phyloP scores from a whole-genome alignment of 2,797 vertebrate species.

The Phrynocephalus vlangalii region DNA sequence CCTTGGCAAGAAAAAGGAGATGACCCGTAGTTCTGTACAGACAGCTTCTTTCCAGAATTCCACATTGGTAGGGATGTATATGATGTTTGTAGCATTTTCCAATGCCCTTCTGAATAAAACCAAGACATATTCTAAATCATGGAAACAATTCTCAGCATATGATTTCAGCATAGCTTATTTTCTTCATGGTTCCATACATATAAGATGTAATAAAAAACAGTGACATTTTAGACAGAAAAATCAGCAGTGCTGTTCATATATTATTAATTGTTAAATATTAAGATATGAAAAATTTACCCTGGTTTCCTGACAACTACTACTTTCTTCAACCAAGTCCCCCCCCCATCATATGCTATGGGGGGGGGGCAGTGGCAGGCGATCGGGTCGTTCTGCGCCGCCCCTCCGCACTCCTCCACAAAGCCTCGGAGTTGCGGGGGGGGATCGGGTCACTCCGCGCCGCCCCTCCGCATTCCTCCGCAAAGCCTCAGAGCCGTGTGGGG shows the following conservation, averaged over 20 bases:
- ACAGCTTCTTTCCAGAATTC: slow-evolving; percentile 61
- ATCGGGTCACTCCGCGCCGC: too few species aligned
- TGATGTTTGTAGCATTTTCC: slow-evolving; percentile 21
- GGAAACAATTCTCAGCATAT: slow-evolving; percentile 12
- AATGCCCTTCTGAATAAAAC: slow-evolving; percentile 46
- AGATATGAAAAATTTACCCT: slow-evolving; percentile 67
- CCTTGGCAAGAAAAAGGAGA: slow-evolving; percentile 68
- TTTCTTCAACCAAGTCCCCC: slow-evolving; percentile 52
- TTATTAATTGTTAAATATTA: slow-evolving; percentile 66
- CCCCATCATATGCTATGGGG: neutral
- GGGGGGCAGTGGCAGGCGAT: too few species aligned
- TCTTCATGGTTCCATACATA: slow-evolving; percentile 39
- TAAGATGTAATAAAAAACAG: slow-evolving; percentile 11
- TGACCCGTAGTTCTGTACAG: slow-evolving; percentile 65
- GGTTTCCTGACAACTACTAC: slow-evolving; percentile 52
- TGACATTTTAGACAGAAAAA: slow-evolving; percentile 48
- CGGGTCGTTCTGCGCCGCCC: too few species aligned
- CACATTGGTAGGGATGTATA: slow-evolving; percentile 6
- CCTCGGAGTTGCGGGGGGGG: too few species aligned
- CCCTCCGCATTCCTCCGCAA: too few species aligned
- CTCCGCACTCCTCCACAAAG: too few species aligned
- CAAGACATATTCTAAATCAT: neutral
- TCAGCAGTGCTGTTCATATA: slow-evolving; percentile 30
- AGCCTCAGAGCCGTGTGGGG: too few species aligned
- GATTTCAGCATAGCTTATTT: slow-evolving; percentile 11